Conservation (phyloP, 2,888 invertebrate species). For the Macrosoma leucophasiata region DNA sequence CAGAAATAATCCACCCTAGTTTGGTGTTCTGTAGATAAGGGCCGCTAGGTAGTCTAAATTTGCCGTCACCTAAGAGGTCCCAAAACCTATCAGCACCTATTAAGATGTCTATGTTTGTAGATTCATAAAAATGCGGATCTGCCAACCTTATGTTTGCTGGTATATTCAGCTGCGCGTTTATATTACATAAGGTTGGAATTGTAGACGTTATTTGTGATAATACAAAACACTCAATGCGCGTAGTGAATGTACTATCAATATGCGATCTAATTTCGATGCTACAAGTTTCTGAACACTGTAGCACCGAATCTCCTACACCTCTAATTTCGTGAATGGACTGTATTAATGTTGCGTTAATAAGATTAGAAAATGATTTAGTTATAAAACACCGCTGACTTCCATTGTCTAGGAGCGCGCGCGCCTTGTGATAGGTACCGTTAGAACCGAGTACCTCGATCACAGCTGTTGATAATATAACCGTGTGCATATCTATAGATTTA, state of each 20-base stretch:
- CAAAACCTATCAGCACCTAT: constrained; percentile 24
- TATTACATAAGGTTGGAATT: not conserved
- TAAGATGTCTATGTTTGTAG: constrained; percentile 16
- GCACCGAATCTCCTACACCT: constrained; percentile 21
- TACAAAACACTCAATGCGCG: constrained; percentile 11
- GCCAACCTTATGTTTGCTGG: constrained; percentile 14
- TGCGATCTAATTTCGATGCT: constrained; percentile 18
- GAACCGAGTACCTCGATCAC: constrained; percentile 18
- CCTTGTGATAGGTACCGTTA: constrained; percentile 13
- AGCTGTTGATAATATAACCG: constrained; percentile 25
- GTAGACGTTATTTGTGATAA: constrained; percentile 6
- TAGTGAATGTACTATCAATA: constrained; percentile 2
- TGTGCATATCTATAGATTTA: no score
- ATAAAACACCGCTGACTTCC: constrained; percentile 27
- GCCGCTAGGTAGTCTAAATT: constrained; percentile 20
- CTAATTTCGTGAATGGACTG: constrained; percentile 25
- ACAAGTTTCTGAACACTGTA: constrained; percentile 19
- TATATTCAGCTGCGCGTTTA: constrained; percentile 4
- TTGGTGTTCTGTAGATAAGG: constrained; percentile 24
- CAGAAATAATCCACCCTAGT: constrained; percentile 27
- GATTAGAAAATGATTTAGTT: constrained; percentile 16
- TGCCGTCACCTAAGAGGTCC: constrained; percentile 19
- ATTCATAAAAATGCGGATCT: constrained; percentile 12
- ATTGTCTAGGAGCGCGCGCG: constrained; percentile 21
- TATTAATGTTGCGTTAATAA: constrained; percentile 19